Base-by-base conservation (phyloP, 1,140 invertebrate genomes). In the Diuraphis noxia region DNA sequence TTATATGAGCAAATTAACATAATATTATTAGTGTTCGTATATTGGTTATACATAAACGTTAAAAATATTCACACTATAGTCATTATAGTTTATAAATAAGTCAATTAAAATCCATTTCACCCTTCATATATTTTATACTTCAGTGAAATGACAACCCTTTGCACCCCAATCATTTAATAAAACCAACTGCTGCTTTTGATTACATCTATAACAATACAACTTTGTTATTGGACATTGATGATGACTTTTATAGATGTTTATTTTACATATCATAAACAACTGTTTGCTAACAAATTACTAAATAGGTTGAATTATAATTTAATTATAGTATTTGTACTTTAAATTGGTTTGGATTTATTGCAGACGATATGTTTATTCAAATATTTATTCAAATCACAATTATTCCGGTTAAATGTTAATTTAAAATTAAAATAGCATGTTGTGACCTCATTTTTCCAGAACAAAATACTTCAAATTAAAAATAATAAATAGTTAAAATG, bases 111-210 rank as follows among this genome's bases (percentile, higher is more conserved):
- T 21, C 43, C n/a, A 46, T 85, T 85, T 46, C 41, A 49, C 41
- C 41, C 84, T 46, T 46, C 23, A 21, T 49, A 49, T 41, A 43
- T 23, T 46, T 30, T 34, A 23, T 34, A 43, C 41, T 85, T 85
- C 84, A 85, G 43, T 46, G 84, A 85, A 46, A 85, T 34, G 43
- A 46, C 41, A 46, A 84, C 81, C 40, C 81, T 84, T 84, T 40
- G 40, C 81, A 84, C 81, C 81, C 81, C 40, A 41, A 41, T 84
- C 81, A 43, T 84, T 84, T 84, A 84, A 82, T 41, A 13, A 72
- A 72, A 84, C 81, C 81, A n/a, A 43, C 81, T 43, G 81, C 40
- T 84, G 81, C 40, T 43, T 84, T 84, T 84, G 38, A 84, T 84
- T 84, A 43, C 81, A 19, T n/a, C 38, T 84, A 17, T 84, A 84